Conservation (phyloP, 2,113 vertebrate genomes). For the Callionymus lyra region DNA sequence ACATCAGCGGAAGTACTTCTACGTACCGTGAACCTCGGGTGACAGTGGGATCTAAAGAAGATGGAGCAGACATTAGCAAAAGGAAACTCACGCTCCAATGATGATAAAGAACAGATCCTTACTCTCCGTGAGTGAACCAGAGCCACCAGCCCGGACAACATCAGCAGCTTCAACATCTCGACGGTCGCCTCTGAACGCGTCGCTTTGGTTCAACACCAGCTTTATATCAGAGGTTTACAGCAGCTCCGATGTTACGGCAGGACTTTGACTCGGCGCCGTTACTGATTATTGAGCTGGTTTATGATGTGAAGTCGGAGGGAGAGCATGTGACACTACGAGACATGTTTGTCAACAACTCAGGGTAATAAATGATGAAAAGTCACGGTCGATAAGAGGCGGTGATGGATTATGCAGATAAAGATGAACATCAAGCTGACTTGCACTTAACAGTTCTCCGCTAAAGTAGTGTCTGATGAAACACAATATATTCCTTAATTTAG, state of each 20-base stretch:
- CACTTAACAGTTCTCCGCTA: no score
- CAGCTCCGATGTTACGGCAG: constrained; percentile 18
- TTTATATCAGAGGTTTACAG: constrained; percentile 32
- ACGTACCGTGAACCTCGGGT: constrained; percentile 43
- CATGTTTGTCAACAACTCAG: no score
- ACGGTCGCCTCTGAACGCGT: constrained; percentile 1
- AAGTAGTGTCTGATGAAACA: no score
- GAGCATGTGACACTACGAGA: no score
- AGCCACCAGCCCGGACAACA: constrained; percentile 30
- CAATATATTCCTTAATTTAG: no score
- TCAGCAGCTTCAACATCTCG: constrained; percentile 21
- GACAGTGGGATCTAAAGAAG: constrained; percentile 42
- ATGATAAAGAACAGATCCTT: constrained; percentile 20
- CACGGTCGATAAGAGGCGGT: no score
- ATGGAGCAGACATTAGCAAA: not conserved
- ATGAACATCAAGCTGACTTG: no score
- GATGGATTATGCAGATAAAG: no score
- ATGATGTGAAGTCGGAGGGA: no score
- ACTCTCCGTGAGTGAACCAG: constrained; percentile 34
- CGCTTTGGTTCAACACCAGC: constrained; percentile 27
- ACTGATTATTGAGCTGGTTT: no score
- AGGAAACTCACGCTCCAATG: not conserved
- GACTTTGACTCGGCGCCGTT: constrained; percentile 8
- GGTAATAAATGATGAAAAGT: no score
- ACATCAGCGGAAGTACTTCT: not conserved